Base-by-base conservation (phyloP, 2,888 invertebrate species). In the Xanthia togata region DNA sequence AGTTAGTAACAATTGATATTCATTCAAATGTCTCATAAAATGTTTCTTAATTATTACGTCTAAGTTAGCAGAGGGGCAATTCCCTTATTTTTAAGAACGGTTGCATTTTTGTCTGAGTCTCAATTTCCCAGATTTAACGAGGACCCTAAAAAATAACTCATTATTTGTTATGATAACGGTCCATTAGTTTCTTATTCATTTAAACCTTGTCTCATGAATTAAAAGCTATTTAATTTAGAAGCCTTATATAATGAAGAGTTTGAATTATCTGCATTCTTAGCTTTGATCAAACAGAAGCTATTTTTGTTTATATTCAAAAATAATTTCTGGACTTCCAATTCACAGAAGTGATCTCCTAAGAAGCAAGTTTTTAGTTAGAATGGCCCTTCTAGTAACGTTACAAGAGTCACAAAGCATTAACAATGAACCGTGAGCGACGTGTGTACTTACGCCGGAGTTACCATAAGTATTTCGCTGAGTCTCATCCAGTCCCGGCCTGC, bases 371-470 rank as follows among this genome's bases (percentile, higher is more conserved):
- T 47, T 55, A 5, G 8, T 0, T 20, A 31, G 11, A n/a, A 4
- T 44, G 57, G 38, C 85, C 23, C 82, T 81, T 89, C 90, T 44
- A 90, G 90, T 71, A 60, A 57, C 11, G 73, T 38, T 82, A 83
- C 53, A 79, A 82, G 75, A 79, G 64, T 78, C 73, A 72, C 67
- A 70, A 78, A 88, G 92, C 89, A 92, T 93, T 93, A 94, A 93
- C 93, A 92, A 92, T 91, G 93, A 92, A 90, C 91, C 89, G 89
- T 87, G 91, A 91, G 89, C 88, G 92, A 92, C 92, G 92, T 89
- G 90, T 89, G 91, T 94, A 94, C 94, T 94, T 94, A 94, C 92
- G 89, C 82, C 70, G 89, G 92, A 94, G 94, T 94, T 94, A 94
- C 90, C 90, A 89, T 92, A 93, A 93, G 93, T 93, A 94, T 93